These are phyloP conservation scores for Corvus moneduloides DNA, from an alignment of 2,113 vertebrate genomes.

Conservation along the genomic window DNA sequence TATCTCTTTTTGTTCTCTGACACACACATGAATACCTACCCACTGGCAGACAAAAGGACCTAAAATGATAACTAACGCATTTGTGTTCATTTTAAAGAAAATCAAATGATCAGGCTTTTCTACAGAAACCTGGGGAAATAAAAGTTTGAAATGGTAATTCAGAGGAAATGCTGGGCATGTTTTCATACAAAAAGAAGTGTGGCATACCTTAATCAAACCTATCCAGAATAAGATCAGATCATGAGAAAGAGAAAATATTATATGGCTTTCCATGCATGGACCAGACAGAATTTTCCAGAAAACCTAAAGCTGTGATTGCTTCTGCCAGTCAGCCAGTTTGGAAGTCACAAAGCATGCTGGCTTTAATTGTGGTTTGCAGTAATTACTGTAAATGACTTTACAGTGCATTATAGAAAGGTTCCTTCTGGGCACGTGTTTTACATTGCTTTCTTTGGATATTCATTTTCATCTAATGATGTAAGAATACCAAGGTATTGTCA, in stretches of 20 bases:
- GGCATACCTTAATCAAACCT: neutral
- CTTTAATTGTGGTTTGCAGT: neutral
- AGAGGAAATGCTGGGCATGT: neutral
- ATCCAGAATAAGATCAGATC: neutral
- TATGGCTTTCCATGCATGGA: neutral
- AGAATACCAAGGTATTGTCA: neutral
- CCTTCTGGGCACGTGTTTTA: neutral
- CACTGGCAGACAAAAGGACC: neutral
- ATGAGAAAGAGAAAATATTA: neutral
- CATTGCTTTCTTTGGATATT: neutral
- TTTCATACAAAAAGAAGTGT: neutral
- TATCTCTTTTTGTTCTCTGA: neutral
- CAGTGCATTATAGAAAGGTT: neutral
- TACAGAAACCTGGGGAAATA: neutral
- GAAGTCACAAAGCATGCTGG: neutral
- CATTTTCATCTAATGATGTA: neutral
- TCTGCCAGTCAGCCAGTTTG: neutral
- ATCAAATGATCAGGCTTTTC: neutral
- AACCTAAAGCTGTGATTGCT: neutral
- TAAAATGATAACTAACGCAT: neutral
- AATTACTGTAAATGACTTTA: neutral
- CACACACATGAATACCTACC: neutral
- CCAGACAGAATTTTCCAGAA: neutral
- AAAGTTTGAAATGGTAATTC: neutral
- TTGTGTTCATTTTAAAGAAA: conserved; percentile 19